phyloP scores from a whole-genome alignment of 2,113 vertebrate genomes.

The Nicator chloris region DNA sequence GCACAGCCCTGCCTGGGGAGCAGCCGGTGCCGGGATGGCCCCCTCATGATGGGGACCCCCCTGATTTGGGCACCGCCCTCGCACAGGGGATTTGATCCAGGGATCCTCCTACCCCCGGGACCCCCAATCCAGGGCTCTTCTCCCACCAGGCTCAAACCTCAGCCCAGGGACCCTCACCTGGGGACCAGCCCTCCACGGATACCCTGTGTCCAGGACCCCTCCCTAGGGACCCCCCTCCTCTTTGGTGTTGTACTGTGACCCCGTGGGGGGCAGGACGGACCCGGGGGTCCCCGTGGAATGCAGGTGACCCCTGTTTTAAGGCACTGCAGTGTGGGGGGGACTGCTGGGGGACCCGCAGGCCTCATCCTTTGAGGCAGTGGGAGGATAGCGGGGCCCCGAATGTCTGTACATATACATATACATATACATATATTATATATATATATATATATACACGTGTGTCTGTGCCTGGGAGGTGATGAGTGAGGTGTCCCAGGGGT shows the following conservation, averaged over 20 bases:
- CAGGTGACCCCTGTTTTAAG: not conserved
- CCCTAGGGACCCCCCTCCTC: not conserved
- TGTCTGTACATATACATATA: not conserved
- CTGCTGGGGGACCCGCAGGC: not conserved
- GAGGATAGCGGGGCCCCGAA: not conserved
- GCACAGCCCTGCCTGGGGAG: not conserved
- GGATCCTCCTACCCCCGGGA: not conserved
- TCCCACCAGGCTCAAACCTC: not conserved
- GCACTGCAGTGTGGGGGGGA: not conserved
- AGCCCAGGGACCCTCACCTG: not conserved
- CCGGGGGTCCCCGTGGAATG: not conserved
- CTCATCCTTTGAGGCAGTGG: not conserved
- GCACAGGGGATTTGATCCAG: not conserved
- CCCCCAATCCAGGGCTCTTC: not conserved
- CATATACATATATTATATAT: not conserved
- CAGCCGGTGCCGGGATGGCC: not conserved
- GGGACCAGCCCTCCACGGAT: not conserved
- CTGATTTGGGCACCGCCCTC: not conserved
- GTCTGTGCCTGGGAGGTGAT: not conserved
- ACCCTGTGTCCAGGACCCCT: not conserved
- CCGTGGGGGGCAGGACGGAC: not conserved
- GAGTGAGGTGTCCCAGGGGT: not conserved
- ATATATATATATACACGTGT: not conserved
- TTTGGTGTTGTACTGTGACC: conserved; percentile 41
- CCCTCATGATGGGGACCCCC: not conserved